Conservation (phyloP, 2,113 vertebrate species). For the Poecile atricapillus region DNA sequence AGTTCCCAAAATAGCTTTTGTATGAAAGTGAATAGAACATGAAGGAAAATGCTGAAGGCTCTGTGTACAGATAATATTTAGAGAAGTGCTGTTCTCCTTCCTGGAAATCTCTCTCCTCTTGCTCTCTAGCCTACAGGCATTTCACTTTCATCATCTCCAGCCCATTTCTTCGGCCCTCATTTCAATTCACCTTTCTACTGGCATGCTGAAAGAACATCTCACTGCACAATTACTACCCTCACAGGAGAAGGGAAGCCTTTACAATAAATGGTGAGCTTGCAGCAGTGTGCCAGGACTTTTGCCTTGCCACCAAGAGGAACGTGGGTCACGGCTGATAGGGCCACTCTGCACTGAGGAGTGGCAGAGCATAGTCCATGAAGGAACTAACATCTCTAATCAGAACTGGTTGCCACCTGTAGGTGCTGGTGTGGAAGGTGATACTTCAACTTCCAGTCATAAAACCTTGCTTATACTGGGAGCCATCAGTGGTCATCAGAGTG, state of each 20-base stretch:
- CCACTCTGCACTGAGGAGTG: not conserved
- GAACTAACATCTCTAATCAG: not conserved
- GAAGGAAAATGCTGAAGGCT: not conserved
- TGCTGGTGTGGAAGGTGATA: not conserved
- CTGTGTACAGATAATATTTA: not conserved
- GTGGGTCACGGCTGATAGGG: not conserved
- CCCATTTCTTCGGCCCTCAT: not conserved
- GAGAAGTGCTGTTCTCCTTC: not conserved
- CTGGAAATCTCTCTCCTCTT: not conserved
- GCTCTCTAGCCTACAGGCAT: not conserved
- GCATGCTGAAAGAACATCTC: not conserved
- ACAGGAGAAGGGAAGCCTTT: not conserved
- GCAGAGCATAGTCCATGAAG: not conserved
- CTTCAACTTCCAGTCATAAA: not conserved
- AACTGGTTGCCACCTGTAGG: not conserved
- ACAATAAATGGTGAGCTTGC: not conserved
- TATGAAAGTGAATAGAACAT: not conserved
- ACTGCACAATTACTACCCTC: not conserved
- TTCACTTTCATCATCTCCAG: not conserved
- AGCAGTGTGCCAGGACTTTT: not conserved
- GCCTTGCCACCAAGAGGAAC: not conserved
- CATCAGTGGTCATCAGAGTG: not conserved
- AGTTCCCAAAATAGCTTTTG: not conserved
- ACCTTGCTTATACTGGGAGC: not conserved
- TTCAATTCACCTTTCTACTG: not conserved